Percentiles rank a stretch among this genome's conserved stretches.
Evolutionary conservation across 2,113 vertebrate species (phyloP).

Genomic region (Saguinus midas): DNA sequence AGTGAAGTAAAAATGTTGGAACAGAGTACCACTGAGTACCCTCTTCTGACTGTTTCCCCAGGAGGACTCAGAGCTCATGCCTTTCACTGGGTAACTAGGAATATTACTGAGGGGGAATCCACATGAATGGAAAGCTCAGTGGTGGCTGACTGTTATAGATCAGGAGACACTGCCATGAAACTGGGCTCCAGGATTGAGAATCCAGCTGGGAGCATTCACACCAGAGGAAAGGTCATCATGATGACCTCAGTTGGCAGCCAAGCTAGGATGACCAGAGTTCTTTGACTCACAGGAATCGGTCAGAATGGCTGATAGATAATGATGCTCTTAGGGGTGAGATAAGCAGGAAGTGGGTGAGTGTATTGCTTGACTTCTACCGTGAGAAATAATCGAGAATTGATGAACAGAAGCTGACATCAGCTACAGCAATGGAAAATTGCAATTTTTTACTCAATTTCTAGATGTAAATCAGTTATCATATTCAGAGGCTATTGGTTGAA

Average conservation of each 20-base stretch:
- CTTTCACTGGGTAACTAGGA: neutral
- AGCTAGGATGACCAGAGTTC: neutral
- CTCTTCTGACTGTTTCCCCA: neutral
- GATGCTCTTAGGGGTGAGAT: neutral
- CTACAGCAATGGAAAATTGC: neutral
- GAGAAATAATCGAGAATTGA: neutral
- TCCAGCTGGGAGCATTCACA: neutral
- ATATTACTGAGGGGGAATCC: neutral
- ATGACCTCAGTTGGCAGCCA: neutral
- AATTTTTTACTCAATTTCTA: neutral
- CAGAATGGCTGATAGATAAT: neutral
- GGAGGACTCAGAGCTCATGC: neutral
- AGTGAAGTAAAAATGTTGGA: neutral
- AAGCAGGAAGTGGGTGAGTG: neutral
- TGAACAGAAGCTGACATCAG: neutral
- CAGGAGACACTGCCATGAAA: neutral
- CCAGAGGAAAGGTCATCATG: neutral
- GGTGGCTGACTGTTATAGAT: neutral
- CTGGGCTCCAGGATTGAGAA: neutral
- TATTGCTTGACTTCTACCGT: neutral
- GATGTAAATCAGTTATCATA: neutral
- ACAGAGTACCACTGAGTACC: neutral
- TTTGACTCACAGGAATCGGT: neutral
- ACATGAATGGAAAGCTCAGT: neutral
- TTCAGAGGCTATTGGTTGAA: neutral